Evolutionary conservation across 1,140 invertebrate species (phyloP).

Genomic region (Maconellicoccus hirsutus): DNA sequence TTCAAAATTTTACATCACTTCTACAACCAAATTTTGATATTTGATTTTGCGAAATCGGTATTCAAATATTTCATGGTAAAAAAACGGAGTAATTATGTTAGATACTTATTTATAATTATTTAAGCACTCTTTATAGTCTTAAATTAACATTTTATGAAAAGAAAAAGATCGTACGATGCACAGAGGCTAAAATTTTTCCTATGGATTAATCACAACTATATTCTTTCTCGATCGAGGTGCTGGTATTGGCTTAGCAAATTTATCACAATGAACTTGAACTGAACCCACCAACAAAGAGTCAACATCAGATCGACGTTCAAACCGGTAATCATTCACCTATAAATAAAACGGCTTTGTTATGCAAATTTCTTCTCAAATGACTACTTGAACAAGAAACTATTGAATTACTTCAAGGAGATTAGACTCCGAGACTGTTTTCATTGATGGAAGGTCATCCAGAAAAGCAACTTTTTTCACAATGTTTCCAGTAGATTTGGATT

Average conservation of each 20-base stretch:
- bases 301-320: neutral
- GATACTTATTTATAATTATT: neutral
- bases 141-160: neutral
- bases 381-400: neutral
- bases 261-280: neutral
- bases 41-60: neutral
- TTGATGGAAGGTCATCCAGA: neutral
- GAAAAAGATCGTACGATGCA: too few species aligned
- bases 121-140: neutral
- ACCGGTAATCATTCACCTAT: neutral
- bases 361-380: neutral
- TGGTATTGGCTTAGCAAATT: neutral
- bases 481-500: neutral
- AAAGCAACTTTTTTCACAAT: slow-evolving; percentile 11
- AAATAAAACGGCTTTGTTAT: neutral
- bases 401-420: neutral
- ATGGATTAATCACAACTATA: neutral
- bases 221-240: neutral
- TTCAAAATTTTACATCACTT: neutral
- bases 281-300: neutral
- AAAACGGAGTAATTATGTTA: too few species aligned
- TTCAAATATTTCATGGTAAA: too few species aligned
- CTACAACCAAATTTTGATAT: neutral
- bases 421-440: neutral
- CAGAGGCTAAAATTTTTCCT: neutral